Percentiles rank a stretch among this genome's conserved stretches.
Evolutionary conservation across 2,797 vertebrate species (phyloP).

Genomic region (Danio aesculapii): DNA sequence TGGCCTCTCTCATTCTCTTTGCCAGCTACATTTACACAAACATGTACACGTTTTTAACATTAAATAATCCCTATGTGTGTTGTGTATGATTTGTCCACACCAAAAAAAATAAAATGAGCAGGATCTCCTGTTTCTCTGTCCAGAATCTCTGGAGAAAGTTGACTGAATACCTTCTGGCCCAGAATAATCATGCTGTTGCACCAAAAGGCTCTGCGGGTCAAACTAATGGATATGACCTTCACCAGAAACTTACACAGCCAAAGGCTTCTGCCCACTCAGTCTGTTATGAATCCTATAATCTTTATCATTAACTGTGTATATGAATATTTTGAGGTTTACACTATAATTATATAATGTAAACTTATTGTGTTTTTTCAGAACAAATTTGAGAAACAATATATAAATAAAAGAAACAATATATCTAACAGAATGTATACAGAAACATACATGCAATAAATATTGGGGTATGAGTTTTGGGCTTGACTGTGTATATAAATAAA

Average conservation of each 20-base stretch:
- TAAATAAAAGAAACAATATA: too few species aligned
- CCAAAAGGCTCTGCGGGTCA: not conserved
- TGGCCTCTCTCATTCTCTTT: not conserved
- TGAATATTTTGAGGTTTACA: conserved; percentile 11
- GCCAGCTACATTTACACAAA: conserved; percentile 7
- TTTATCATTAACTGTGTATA: conserved; percentile 1
- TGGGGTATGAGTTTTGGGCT: too few species aligned
- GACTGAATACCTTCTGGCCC: conserved; percentile 14
- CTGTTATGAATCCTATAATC: not conserved
- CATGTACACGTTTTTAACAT: conserved; percentile 11
- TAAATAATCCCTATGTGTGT: not conserved
- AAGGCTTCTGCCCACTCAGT: conserved; percentile 36
- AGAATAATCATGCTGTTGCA: conserved; percentile 17
- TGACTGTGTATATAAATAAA: too few species aligned
- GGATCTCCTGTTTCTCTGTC: not conserved
- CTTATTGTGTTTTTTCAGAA: too few species aligned
- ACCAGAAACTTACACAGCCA: conserved; percentile 27
- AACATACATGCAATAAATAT: too few species aligned
- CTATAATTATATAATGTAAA: not conserved
- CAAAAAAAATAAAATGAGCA: not conserved
- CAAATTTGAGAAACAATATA: too few species aligned
- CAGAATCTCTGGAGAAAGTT: conserved; percentile 5
- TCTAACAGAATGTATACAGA: too few species aligned
- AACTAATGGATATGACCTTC: conserved; percentile 34
- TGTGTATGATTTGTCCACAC: not conserved